phyloP scores from a whole-genome alignment of 2,888 invertebrate genomes.

The Drosophila macrospina region DNA sequence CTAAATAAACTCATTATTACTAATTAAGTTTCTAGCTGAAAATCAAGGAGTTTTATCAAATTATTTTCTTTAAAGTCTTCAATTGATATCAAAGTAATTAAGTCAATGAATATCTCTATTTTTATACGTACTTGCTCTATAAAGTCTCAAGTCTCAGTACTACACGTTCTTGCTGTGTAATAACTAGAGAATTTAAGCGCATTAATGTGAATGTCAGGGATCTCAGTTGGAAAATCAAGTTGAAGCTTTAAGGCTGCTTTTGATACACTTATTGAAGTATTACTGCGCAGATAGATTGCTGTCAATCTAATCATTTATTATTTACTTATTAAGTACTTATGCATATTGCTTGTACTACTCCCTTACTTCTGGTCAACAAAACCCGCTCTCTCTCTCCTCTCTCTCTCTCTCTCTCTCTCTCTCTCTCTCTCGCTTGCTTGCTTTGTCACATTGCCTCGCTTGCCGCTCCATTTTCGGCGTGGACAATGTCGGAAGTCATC shows the following conservation, averaged over 20 bases:
- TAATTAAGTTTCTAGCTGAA: too few relatives aligned
- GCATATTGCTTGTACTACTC: conserved; percentile 1
- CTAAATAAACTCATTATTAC: too few relatives aligned
- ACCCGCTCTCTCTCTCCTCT: too few relatives aligned
- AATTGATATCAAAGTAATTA: too few relatives aligned
- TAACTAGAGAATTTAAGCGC: conserved; percentile 34
- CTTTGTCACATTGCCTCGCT: background rate
- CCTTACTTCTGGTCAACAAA: background rate
- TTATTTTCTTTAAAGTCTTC: too few relatives aligned
- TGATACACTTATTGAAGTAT: conserved; percentile 17
- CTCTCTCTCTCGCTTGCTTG: background rate
- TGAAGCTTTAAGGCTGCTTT: conserved; percentile 14
- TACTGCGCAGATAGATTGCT: background rate
- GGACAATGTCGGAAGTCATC: conserved; percentile 23
- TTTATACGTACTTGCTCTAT: background rate
- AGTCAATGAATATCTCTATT: background rate
- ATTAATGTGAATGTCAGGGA: conserved; percentile 44
- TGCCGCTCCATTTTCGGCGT: background rate
- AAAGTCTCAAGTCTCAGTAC: background rate
- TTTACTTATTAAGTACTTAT: conserved; percentile 14
- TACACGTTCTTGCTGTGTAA: conserved; percentile 12
- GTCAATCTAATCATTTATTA: conserved; percentile 20
- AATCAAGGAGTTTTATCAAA: too few relatives aligned
- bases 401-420: too few relatives aligned
- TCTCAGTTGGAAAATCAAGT: conserved; percentile 18